These are phyloP conservation scores for Brachystomella parvula DNA, from an alignment of 1,140 invertebrate genomes.

Conservation along the genomic window DNA sequence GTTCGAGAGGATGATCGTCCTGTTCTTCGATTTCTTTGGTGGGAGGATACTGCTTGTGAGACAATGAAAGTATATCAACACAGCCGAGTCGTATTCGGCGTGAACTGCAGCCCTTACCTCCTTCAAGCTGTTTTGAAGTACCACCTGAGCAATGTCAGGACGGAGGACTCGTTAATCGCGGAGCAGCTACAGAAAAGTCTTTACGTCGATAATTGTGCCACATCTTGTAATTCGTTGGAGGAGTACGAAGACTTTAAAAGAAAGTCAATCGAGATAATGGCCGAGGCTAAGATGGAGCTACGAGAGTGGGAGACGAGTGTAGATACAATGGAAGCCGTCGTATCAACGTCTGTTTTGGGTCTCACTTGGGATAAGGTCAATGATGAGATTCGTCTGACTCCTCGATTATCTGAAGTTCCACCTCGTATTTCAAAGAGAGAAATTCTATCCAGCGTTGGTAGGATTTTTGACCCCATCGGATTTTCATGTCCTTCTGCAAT, in stretches of 20 bases:
- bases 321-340: background rate
- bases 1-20: slow-evolving; percentile 39
- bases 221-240: slow-evolving; percentile 29
- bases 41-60: slow-evolving; percentile 14
- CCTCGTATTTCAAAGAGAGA: slow-evolving; percentile 17
- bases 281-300: slow-evolving; percentile 38
- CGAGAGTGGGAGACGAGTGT: slow-evolving; percentile 16
- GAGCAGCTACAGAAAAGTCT: slow-evolving; percentile 29
- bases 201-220: slow-evolving; percentile 40
- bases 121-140: slow-evolving; percentile 37
- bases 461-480: slow-evolving; percentile 17
- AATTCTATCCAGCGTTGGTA: slow-evolving; percentile 11
- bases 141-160: background rate
- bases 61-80: slow-evolving; percentile 17
- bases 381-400: slow-evolving; percentile 26
- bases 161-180: slow-evolving; percentile 7
- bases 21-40: slow-evolving; percentile 39
- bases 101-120: slow-evolving; percentile 42
- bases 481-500: slow-evolving; percentile 9
- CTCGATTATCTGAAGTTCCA: background rate
- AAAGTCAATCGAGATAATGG: slow-evolving; percentile 31
- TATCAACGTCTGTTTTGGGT: slow-evolving; percentile 31
- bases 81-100: slow-evolving; percentile 38
- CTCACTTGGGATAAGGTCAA: slow-evolving; percentile 33
- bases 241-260: slow-evolving; percentile 32